Evolutionary conservation across 2,797 vertebrate genomes (phyloP), one percentile per base, ranked within the genome.

Genomic region (Neostethus bicornis): DNA sequence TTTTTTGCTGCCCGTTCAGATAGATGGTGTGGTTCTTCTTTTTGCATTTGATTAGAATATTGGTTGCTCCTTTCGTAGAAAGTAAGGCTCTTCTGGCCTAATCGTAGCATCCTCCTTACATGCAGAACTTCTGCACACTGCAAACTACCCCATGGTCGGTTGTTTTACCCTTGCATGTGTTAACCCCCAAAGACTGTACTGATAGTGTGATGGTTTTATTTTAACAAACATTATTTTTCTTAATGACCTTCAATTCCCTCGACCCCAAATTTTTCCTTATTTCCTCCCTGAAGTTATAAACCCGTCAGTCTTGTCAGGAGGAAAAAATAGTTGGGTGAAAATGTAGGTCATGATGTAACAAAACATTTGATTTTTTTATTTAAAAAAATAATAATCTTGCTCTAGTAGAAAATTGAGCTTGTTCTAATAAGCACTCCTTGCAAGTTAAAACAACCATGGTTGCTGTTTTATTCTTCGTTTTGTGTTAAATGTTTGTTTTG

Each of bases 361-460:
- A 63, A 65, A 52, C 26, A 32, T 74, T 75, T 73, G 69, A 75
- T 45, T 78, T 84, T 81, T 60, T n/a, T n/a, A n/a, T n/a, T n/a
- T n/a, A n/a, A 80, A 70, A 75, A 73, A 80, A 70, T 58, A 73
- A n/a, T n/a, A 58, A 80, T 81, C 52, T 67, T 84, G 70, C 76
- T 73, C 83, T 61, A 55, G 28, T 85, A 84, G 83, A 45, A 79
- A 70, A 80, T 68, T 61, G 63, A 74, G 46, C 79, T 64, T 79
- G 73, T 83, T 85, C 59, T 77, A 80, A 83, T 77, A 89, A 89
- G 83, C 87, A 90, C 89, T 90, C 88, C 87, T 82, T 80, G 63
- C 87, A 83, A 73, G 82, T 66, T 49, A 77, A 59, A 66, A 65
- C 73, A 61, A 52, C 63, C 55, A 70, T 62, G 62, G 41, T 78